A percentile compares a stretch with the other conserved stretches of the same genome.
These are phyloP conservation scores for Poeciliopsis turneri DNA, from an alignment of 2,797 vertebrate species.

Conservation along the genomic window DNA sequence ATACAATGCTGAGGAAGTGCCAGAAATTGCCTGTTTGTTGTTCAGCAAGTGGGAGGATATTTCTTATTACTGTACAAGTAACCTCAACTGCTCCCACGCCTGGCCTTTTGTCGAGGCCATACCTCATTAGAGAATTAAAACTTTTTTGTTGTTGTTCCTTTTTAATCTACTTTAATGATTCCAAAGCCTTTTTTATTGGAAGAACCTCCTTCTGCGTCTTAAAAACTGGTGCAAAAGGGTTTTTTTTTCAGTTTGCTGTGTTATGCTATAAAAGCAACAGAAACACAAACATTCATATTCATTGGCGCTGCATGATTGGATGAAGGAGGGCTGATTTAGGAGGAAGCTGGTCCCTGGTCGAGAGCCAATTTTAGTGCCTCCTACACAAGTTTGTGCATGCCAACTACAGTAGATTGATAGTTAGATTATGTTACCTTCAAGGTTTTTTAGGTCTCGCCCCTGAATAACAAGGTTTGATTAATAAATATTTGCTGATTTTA, in stretches of 20 bases:
- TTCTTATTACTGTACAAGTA: slow-evolving; percentile 53
- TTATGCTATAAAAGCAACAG: background rate
- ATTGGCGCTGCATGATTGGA: background rate
- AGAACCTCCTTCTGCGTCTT: background rate
- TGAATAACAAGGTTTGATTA: background rate
- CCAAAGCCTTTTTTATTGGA: background rate
- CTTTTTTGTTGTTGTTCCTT: slow-evolving; percentile 41
- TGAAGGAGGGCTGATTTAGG: background rate
- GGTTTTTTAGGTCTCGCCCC: background rate
- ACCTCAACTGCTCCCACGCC: slow-evolving; percentile 31
- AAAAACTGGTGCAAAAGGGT: background rate
- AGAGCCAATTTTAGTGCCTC: background rate
- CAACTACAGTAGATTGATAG: background rate
- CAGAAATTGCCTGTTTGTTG: slow-evolving; percentile 63
- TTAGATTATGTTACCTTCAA: background rate
- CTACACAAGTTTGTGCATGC: background rate
- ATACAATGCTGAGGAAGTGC: slow-evolving; percentile 44
- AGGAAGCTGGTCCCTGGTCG: background rate
- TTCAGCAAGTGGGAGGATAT: slow-evolving; percentile 66
- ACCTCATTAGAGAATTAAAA: slow-evolving; percentile 59
- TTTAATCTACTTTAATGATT: slow-evolving; percentile 22
- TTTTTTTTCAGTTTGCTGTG: background rate
- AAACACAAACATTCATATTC: background rate
- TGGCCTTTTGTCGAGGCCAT: slow-evolving; percentile 25
- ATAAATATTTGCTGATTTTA: background rate